Evolutionary conservation across 2,113 vertebrate genomes (phyloP), one percentile per base, ranked within the genome.

Genomic region (Perca schrenkii): DNA sequence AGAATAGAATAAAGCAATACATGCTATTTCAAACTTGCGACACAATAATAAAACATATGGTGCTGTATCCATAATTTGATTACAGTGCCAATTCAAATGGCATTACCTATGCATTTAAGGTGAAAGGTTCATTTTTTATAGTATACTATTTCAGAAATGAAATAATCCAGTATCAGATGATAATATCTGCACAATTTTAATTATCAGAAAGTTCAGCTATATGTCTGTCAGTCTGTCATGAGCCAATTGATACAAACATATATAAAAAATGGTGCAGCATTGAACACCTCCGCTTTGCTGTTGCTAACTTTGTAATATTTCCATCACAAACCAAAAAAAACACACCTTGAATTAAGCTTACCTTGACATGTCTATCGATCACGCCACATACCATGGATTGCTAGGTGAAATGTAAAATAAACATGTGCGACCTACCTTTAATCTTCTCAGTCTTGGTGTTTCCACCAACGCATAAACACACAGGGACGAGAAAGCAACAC

Each of bases 401-500:
- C 36, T 22, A 31, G 70, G 52, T 82, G 62, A 83, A 77, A 76
- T 85, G 62, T 80, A 54, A 74, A 84, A 88, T 76, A 90, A 87
- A 83, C 67, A 85, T 3, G 31, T 36, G 36, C 22, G 13, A 25
- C 21, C 17, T 72, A 82, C 56, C 83, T 88, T 86, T 82, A 89
- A 89, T 90, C 78, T 78, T 46, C 43, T 40, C 60, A 17, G 34
- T 74, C 73, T 34, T 6, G 4, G n/a, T 82, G 77, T 89, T 89
- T 86, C 84, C 63, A 77, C 28, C 62, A 15, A 86, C 57, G 86
- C 60, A 77, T 77, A 78, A 87, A 91, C 83, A 90, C 76, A 70
- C 25, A 53, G 69, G 56, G 56, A 62, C 36, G 31, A 71, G 85
- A 84, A 83, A 85, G 79, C 63, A 3, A 78, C 58, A 10, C 67